Conservation (phyloP, 2,888 invertebrate genomes). For the Heterodera filipjevi region DNA sequence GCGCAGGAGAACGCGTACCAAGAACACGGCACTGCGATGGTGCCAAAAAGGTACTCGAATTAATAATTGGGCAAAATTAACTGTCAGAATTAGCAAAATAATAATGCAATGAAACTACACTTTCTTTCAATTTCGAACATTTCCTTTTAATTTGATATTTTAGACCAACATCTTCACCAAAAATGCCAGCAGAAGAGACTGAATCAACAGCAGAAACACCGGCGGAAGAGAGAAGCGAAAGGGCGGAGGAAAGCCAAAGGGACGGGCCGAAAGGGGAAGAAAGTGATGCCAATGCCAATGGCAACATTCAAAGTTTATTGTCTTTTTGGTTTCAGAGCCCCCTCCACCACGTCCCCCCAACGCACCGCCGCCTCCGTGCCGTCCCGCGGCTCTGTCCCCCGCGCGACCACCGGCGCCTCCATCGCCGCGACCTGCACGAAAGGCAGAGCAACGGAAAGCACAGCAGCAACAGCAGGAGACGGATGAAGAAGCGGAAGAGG, state of each 20-base stretch:
- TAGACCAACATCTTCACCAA: conserved; percentile 31
- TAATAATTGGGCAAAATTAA: too few species aligned
- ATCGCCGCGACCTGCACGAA: conserved; percentile 29
- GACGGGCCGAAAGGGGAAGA: conserved; percentile 49
- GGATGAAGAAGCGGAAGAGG: conserved; percentile 50
- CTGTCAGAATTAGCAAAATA: too few species aligned
- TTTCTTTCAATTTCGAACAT: too few species aligned
- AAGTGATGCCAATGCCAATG: conserved; percentile 54
- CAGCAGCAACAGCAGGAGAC: background rate
- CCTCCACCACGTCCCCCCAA: background rate
- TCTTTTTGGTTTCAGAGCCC: background rate
- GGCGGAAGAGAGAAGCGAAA: background rate
- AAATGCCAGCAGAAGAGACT: conserved; percentile 35
- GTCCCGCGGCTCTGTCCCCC: conserved; percentile 32
- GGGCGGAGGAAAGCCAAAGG: background rate
- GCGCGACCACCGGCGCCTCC: conserved; percentile 40
- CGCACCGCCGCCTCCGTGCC: background rate
- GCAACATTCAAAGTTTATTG: background rate
- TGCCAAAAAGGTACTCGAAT: conserved; percentile 22
- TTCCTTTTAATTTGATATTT: too few species aligned
- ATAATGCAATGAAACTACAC: too few species aligned
- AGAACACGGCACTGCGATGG: conserved; percentile 26
- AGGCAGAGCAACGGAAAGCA: conserved; percentile 34
- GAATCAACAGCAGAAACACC: too few species aligned
- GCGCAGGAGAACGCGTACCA: conserved; percentile 43